phyloP scores from a whole-genome alignment of 2,888 invertebrate genomes.

The Pristionchus arcanus region DNA sequence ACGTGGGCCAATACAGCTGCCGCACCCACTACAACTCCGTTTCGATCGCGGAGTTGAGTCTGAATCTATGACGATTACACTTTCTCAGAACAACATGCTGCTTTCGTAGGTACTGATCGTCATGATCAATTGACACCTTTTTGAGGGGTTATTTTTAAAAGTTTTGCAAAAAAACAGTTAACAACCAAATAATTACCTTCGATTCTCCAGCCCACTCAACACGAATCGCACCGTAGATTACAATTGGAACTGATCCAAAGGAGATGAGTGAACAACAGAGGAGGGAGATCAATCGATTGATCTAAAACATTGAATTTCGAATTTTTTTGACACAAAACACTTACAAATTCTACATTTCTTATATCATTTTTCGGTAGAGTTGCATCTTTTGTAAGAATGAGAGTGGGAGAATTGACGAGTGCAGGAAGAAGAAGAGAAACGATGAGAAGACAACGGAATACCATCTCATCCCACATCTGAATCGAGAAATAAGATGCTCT shows the following conservation, averaged over 20 bases:
- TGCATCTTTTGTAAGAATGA: not conserved
- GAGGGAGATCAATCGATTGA: not conserved
- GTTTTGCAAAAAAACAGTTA: not conserved
- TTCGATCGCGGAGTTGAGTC: not conserved
- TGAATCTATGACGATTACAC: not conserved
- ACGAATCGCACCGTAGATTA: not conserved
- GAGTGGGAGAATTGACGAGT: not conserved
- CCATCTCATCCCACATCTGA: constrained; percentile 8
- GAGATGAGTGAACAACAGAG: not conserved
- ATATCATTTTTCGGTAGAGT: not conserved
- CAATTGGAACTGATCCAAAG: not conserved
- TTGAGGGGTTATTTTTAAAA: no score
- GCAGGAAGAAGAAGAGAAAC: constrained; percentile 29
- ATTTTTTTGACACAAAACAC: not conserved
- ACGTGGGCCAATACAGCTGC: constrained; percentile 14
- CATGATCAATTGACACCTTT: no score
- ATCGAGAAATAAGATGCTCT: not conserved
- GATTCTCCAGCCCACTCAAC: constrained; percentile 31
- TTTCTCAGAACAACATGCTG: not conserved
- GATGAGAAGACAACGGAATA: constrained; percentile 3
- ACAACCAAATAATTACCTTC: not conserved
- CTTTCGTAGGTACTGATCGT: not conserved
- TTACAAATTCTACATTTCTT: not conserved
- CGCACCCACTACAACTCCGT: not conserved
- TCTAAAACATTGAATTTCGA: not conserved